Evolutionary conservation across 2,888 invertebrate genomes (phyloP).

Genomic region (Polietes domitor): DNA sequence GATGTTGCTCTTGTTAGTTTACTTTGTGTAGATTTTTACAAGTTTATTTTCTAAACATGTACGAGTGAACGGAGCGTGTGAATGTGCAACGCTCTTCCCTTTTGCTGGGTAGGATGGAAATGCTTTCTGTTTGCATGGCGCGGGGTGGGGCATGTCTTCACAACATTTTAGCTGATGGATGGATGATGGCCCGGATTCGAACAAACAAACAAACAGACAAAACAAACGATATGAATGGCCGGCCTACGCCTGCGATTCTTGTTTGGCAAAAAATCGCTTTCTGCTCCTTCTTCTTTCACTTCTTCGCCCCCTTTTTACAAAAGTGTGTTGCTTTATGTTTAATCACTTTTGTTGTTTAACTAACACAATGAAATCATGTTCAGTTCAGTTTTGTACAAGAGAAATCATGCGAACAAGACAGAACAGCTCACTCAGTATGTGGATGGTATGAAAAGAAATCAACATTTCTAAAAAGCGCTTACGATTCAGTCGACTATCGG

Average conservation of each 20-base stretch:
- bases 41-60: neutral
- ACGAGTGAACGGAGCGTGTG: neutral
- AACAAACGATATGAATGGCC: neutral
- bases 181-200: neutral
- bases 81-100: neutral
- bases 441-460: neutral
- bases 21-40: slow-evolving; percentile 1
- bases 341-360: neutral
- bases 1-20: slow-evolving; percentile 17
- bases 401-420: neutral
- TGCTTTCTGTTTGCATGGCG: neutral
- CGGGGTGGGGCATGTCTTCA: neutral
- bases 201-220: neutral
- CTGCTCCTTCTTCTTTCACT: neutral
- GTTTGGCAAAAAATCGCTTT: neutral
- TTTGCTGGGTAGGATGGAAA: neutral
- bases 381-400: neutral
- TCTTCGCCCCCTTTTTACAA: neutral
- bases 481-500: no score
- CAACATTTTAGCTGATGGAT: neutral
- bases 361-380: neutral
- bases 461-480: neutral
- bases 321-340: neutral
- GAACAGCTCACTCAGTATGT: neutral
- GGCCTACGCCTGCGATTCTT: neutral